Base-by-base conservation (phyloP, 2,797 vertebrate genomes). In the Pseudochirops cupreus region DNA sequence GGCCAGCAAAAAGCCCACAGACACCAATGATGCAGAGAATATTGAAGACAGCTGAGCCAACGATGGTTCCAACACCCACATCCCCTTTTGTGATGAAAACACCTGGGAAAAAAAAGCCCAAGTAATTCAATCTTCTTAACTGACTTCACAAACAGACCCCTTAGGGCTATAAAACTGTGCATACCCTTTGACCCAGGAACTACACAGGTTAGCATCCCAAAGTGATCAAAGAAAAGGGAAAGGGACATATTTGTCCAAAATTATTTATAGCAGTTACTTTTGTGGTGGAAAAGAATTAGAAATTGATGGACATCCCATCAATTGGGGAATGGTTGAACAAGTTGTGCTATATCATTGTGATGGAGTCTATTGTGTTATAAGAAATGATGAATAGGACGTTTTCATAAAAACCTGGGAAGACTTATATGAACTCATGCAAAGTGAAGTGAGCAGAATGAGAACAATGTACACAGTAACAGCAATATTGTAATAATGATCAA, bases 31-130 rank as follows among this genome's bases (percentile, higher is more conserved):
- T 99, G 97, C 99, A 99, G 97, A 99, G 99, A 96, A 99, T 99
- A 98, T 99, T 99, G 98, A 99, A 99, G 91, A 99, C 99, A 0
- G 99, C 99, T 0, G 99, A 99, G 97, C 99, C 99, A 95, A 99
- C 99, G 2, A 99, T 99, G 97, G 99, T 99, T 95, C 99, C 99
- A 50, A 99, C 99, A 6, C 99, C 99, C 2, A 99, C 99, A 0
- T 99, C 99, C 53, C 99, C 99, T 98, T 99, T 99, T 92, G 99
- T 99, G 98, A 99, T 99, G 98, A 99, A 99, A 97, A 99, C 99
- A 91, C 99, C 99, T 99, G 99, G 52, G 98, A 99, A 96, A 98
- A 56, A 98, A 97, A 97, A 97, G 82, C 50, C 9, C 6, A 29
- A 0, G 1, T 97, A 54, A 93, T 59, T 21, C 11, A 10, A 16